These are phyloP conservation scores for Ips nitidus DNA, from an alignment of 1,140 invertebrate species.

Conservation along the genomic window DNA sequence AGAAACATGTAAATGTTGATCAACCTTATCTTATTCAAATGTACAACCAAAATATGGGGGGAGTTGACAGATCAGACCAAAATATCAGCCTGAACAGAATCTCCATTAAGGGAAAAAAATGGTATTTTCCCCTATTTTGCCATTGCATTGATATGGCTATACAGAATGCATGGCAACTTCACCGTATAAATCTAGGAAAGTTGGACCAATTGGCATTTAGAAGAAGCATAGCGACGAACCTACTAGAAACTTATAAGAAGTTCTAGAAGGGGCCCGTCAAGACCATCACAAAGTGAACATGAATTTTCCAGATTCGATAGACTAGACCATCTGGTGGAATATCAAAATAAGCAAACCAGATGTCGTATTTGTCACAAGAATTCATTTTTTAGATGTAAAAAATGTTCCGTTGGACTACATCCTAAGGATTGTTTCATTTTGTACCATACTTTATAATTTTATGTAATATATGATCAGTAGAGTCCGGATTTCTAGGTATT, in stretches of 20 bases:
- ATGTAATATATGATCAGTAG: not conserved
- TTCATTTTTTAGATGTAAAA: constrained; percentile 11
- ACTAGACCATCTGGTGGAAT: constrained; percentile 38
- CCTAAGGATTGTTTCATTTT: constrained; percentile 35
- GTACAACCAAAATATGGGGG: constrained; percentile 44
- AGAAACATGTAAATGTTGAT: constrained; percentile 39
- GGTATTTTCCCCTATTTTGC: constrained; percentile 45
- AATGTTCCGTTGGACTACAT: constrained; percentile 38
- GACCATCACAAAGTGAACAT: constrained; percentile 11
- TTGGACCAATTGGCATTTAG: constrained; percentile 42
- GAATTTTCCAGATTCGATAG: constrained; percentile 34
- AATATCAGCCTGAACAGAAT: constrained; percentile 45
- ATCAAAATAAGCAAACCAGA: constrained; percentile 38
- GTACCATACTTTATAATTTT: constrained; percentile 34
- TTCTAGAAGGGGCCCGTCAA: constrained; percentile 25
- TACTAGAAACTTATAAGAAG: constrained; percentile 38
- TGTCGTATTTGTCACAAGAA: constrained; percentile 37
- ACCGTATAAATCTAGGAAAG: constrained; percentile 37
- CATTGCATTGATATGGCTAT: constrained; percentile 46
- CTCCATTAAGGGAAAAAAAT: constrained; percentile 47
- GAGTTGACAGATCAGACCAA: constrained; percentile 45
- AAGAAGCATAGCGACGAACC: constrained; percentile 31
- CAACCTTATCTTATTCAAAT: constrained; percentile 40
- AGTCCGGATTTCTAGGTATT: no score
- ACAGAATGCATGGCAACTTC: constrained; percentile 48